Conservation (phyloP, 2,797 vertebrate genomes). For the Stomatorhinus walkeri region DNA sequence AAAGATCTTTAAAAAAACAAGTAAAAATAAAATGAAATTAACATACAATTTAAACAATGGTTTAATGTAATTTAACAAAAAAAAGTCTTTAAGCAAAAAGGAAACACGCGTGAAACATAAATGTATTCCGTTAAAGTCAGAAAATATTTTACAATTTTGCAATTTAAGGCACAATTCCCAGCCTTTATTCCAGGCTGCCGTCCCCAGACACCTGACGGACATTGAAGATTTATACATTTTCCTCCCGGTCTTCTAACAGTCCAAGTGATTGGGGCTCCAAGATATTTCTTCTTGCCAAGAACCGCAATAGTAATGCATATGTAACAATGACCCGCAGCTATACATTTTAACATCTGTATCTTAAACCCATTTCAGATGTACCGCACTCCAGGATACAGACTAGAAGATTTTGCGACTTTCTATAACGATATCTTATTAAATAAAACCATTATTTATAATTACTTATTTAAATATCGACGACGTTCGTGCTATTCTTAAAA, state of each 20-base stretch:
- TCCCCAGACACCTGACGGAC: conserved; percentile 35
- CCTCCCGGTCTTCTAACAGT: conserved; percentile 53
- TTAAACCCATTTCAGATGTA: conserved; percentile 7
- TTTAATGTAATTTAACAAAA: background rate
- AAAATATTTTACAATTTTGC: conserved; percentile 23
- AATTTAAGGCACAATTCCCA: conserved; percentile 24
- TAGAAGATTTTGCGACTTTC: background rate
- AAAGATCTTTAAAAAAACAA: background rate
- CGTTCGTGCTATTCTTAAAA: background rate
- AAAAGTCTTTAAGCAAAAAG: background rate
- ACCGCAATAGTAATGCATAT: conserved; percentile 87
- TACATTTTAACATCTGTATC: conserved; percentile 37
- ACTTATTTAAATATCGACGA: background rate
- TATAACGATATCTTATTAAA: conserved; percentile 12
- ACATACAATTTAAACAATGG: background rate
- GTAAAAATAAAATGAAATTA: background rate
- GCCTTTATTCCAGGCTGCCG: conserved; percentile 4
- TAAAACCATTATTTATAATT: background rate
- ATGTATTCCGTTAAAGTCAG: background rate
- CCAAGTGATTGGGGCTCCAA: conserved; percentile 66
- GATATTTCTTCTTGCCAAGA: conserved; percentile 50
- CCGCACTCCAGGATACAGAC: background rate
- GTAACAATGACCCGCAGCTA: conserved; percentile 86
- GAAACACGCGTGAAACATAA: background rate
- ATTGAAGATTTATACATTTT: conserved; percentile 43